These are phyloP conservation scores for Peromyscus polionotus DNA, from an alignment of 2,113 vertebrate genomes.

Conservation along the genomic window DNA sequence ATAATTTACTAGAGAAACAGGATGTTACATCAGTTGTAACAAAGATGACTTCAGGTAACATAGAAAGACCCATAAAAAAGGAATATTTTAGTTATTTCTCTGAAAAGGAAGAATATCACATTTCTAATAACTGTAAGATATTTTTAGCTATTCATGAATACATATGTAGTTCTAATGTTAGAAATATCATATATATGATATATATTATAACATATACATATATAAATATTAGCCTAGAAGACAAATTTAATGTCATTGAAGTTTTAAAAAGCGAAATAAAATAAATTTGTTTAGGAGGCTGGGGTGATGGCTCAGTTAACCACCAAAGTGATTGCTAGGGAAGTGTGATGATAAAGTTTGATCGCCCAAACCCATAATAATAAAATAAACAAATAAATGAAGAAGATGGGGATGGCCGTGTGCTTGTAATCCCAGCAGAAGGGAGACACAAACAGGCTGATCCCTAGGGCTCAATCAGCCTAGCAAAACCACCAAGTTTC, in stretches of 20 bases:
- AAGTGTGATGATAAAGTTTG: not conserved
- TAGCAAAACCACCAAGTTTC: not conserved
- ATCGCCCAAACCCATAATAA: not conserved
- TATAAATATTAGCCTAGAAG: not conserved
- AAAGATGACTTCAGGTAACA: not conserved
- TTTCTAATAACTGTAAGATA: slow-evolving; percentile 5
- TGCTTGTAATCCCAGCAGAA: not conserved
- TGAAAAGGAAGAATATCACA: not conserved
- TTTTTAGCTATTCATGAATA: not conserved
- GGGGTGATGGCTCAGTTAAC: not conserved
- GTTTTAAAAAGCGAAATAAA: slow-evolving; percentile 32
- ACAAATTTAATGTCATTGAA: not conserved
- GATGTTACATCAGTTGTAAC: not conserved
- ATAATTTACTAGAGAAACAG: not conserved
- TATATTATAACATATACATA: not conserved
- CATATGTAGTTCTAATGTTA: not conserved
- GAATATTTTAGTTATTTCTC: not conserved
- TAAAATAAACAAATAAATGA: not conserved
- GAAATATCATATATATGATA: not conserved
- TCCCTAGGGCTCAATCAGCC: not conserved
- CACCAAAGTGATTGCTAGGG: not conserved
- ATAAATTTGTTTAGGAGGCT: not conserved
- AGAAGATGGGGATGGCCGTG: not conserved
- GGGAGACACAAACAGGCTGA: not conserved
- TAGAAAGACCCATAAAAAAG: not conserved